Base-by-base conservation (phyloP, 2,797 vertebrate species). In the Peromyscus eremicus region DNA sequence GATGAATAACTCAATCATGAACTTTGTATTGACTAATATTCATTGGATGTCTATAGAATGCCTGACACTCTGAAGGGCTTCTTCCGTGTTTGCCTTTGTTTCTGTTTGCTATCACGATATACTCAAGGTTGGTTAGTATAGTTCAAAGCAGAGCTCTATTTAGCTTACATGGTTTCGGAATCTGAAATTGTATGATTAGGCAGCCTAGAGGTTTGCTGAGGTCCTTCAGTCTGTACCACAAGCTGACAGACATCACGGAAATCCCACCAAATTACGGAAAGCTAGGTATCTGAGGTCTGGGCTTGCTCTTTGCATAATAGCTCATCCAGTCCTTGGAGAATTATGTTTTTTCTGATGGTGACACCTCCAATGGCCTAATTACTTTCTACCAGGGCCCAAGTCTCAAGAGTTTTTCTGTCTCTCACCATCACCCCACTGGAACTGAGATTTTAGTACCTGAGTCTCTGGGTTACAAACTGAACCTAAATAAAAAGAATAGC, bases 131-230 rank as follows among this genome's bases (percentile, higher is more conserved):
- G 49, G 19, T 21, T 12, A 9, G 17, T 87, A 12, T 29, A 21
- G 57, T 46, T 19, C 80, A 2, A 32, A 37, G 43, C 19, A 70
- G 27, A 66, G 3, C 3, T n/a, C 37, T 60, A 27, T 71, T 76
- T 70, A n/a, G 6, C 9, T 70, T n/a, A 70, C 37, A 80, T 0
- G 9, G 29, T 29, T 66, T 12, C 77, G 7, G 25, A 77, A 16
- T 64, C 13, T 9, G 2, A 34, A 70, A 46, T 34, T 5, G 25
- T 43, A 79, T n/a, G 3, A 19, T 34, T 66, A 2, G 19, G 21
- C 14, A 34, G 5, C 23, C 2, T 32, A 55, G 29, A 57, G 21
- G 1, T 27, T 27, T 60, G 29, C 29, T 23, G 13, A 70, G 49
- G 13, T 16, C 13, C n/a, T 92, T 46, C 71, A 55, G 43, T 16